Conservation (phyloP, 2,888 invertebrate species). For the Yponomeuta evonymella region DNA sequence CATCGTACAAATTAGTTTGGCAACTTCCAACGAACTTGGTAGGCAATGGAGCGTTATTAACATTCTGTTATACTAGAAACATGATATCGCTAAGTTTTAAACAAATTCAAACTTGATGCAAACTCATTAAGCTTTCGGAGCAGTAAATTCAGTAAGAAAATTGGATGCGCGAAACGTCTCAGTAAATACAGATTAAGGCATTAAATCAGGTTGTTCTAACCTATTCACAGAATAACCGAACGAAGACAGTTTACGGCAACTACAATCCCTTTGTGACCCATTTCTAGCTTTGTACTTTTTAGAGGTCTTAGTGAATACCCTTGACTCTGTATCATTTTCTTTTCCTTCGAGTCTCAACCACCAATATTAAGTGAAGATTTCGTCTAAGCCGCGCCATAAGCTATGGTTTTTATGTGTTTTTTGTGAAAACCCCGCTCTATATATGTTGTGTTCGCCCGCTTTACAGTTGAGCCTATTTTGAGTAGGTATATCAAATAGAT, state of each 20-base stretch:
- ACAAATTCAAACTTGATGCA: conserved; percentile 37
- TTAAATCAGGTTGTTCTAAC: conserved; percentile 62
- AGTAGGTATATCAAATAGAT: no score
- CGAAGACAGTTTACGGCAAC: not conserved
- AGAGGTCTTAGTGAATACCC: not conserved
- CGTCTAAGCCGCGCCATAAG: not conserved
- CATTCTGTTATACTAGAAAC: conserved; percentile 7
- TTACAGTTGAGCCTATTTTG: no score
- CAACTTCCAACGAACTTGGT: not conserved
- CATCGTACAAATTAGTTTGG: not conserved
- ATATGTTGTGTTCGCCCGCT: no score
- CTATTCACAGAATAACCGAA: conserved; percentile 30
- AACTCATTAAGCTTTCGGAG: conserved; percentile 52
- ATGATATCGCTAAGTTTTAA: conserved; percentile 10
- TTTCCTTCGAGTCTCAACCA: not conserved
- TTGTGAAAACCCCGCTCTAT: no score
- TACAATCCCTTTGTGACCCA: not conserved
- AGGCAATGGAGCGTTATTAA: not conserved
- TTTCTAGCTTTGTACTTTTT: not conserved
- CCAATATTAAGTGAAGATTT: no score
- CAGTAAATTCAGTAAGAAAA: conserved; percentile 64
- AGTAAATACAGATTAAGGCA: conserved; percentile 71
- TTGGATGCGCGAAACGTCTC: conserved; percentile 51
- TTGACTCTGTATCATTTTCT: not conserved
- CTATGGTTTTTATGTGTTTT: not conserved